phyloP scores from a whole-genome alignment of 2,113 vertebrate species.

The Carassius carassius region DNA sequence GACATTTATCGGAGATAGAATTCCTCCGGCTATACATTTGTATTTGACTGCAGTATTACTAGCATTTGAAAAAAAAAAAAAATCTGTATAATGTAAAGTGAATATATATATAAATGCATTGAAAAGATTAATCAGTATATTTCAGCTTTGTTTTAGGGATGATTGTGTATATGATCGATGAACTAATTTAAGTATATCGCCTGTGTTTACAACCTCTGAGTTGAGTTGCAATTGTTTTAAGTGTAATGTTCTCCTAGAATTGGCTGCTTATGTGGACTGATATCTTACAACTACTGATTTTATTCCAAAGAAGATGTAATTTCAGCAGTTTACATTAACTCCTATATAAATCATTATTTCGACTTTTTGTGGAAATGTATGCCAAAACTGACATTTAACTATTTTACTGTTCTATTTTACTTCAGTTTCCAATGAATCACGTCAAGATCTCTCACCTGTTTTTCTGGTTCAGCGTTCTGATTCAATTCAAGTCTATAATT shows the following conservation, averaged over 20 bases:
- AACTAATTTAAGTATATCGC: slow-evolving; percentile 36
- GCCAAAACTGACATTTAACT: no score
- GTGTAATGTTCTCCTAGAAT: slow-evolving; percentile 24
- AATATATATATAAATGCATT: slow-evolving; percentile 47
- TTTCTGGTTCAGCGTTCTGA: no score
- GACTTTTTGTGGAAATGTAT: neutral
- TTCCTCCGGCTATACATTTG: slow-evolving; percentile 65
- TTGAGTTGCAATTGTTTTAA: slow-evolving; percentile 4
- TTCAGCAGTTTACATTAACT: neutral
- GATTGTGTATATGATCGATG: slow-evolving; percentile 43
- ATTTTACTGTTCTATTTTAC: no score
- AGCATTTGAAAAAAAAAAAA: slow-evolving; percentile 59
- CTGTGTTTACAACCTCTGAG: slow-evolving; percentile 1
- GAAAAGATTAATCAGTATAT: slow-evolving; percentile 41
- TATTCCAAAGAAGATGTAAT: neutral
- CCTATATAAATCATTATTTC: neutral
- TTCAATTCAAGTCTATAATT: no score
- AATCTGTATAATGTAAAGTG: slow-evolving; percentile 47
- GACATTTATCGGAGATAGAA: slow-evolving; percentile 57
- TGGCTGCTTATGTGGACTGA: neutral
- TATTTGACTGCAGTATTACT: slow-evolving; percentile 70
- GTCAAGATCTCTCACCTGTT: no score
- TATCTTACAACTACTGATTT: slow-evolving; percentile 13
- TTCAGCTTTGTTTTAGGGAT: slow-evolving; percentile 48
- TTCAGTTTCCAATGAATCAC: no score